These are phyloP conservation scores for Chionomys nivalis DNA, from an alignment of 2,113 vertebrate genomes.

Conservation along the genomic window DNA sequence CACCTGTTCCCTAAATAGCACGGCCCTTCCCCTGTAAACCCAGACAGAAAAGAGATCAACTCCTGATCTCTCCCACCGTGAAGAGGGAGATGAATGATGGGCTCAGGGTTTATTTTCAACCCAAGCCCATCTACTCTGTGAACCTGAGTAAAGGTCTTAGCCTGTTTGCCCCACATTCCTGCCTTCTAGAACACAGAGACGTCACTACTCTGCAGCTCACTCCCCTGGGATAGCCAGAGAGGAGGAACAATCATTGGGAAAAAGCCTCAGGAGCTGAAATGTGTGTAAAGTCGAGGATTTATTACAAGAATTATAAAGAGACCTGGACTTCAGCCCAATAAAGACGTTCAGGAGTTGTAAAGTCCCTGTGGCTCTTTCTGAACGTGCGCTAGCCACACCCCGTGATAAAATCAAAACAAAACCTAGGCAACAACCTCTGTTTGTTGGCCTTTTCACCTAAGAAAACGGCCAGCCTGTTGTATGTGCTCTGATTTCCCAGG, in stretches of 20 bases:
- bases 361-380: neutral
- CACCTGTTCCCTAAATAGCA: conserved; percentile 22
- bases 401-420: conserved; percentile 65
- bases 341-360: neutral
- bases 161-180: neutral
- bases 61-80: neutral
- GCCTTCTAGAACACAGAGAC: neutral
- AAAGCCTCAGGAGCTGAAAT: neutral
- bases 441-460: neutral
- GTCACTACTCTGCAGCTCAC: neutral
- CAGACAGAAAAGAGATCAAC: neutral
- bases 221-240: neutral
- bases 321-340: conserved; percentile 26
- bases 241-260: neutral
- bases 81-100: neutral
- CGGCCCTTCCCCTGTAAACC: neutral
- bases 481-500: neutral
- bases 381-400: conserved; percentile 30
- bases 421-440: conserved; percentile 22
- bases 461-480: neutral
- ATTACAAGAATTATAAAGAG: conserved; percentile 10
- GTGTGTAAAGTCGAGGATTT: neutral
- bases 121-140: neutral
- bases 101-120: conserved; percentile 46
- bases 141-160: conserved; percentile 31